Percentiles rank a stretch among this genome's conserved stretches.
Conservation (phyloP, 2,888 invertebrate genomes). For the Napeogenes inachia region DNA sequence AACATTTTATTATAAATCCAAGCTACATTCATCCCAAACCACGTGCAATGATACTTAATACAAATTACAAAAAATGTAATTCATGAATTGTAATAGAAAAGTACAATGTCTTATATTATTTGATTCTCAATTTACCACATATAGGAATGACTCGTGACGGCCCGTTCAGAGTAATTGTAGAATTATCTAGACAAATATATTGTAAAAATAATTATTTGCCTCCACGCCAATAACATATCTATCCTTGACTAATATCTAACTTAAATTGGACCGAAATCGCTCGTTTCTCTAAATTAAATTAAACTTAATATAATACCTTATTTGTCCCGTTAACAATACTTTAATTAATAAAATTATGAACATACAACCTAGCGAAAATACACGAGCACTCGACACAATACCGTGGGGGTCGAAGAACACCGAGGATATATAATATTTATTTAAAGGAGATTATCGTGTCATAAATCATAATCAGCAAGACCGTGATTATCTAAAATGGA, state of each 20-base stretch:
- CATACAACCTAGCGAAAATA: slow-evolving; percentile 14
- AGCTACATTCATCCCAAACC: slow-evolving; percentile 75
- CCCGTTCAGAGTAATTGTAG: neutral
- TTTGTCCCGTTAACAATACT: slow-evolving; percentile 35
- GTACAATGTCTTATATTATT: neutral
- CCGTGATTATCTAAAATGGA: too few relatives aligned
- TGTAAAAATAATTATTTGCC: slow-evolving; percentile 10
- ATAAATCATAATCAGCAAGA: too few relatives aligned
- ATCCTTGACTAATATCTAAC: slow-evolving; percentile 46
- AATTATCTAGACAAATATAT: slow-evolving; percentile 5
- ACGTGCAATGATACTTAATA: slow-evolving; percentile 61
- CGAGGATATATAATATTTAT: too few relatives aligned
- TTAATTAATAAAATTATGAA: slow-evolving; percentile 5
- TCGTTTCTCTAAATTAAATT: slow-evolving; percentile 42
- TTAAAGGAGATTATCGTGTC: too few relatives aligned
- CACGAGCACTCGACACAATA: neutral
- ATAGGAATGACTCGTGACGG: neutral
- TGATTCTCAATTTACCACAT: too few relatives aligned
- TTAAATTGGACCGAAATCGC: slow-evolving; percentile 60
- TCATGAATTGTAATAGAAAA: slow-evolving; percentile 30
- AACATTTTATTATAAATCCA: slow-evolving; percentile 67
- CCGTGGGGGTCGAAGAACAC: too few relatives aligned
- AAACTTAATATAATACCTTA: slow-evolving; percentile 43
- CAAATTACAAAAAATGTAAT: slow-evolving; percentile 41
- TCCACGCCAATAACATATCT: slow-evolving; percentile 7